phyloP scores from a whole-genome alignment of 2,797 vertebrate genomes.

The Rhynchonycteris naso region DNA sequence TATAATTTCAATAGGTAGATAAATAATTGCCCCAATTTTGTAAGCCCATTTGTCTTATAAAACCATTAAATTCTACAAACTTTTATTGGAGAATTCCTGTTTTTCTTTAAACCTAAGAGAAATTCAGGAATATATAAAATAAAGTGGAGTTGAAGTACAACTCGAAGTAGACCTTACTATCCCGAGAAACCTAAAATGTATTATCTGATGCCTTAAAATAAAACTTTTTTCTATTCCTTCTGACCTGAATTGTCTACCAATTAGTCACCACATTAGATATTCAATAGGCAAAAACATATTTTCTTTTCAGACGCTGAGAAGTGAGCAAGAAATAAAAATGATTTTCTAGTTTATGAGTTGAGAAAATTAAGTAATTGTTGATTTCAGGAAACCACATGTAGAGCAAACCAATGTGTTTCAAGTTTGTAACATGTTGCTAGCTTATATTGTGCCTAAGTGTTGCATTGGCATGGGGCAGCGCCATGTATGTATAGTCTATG shows the following conservation, averaged over 20 bases:
- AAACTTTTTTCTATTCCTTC: not conserved
- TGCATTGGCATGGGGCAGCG: too few species aligned
- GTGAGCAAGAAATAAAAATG: not conserved
- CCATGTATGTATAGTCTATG: too few species aligned
- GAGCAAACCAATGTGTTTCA: too few species aligned
- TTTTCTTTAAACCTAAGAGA: constrained; percentile 5
- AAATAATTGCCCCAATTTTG: not conserved
- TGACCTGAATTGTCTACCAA: not conserved
- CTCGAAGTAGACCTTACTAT: not conserved
- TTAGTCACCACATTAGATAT: not conserved
- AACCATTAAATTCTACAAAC: not conserved
- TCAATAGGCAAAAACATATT: not conserved
- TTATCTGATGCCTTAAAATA: not conserved
- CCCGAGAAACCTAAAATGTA: not conserved
- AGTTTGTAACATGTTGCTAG: too few species aligned
- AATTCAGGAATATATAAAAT: not conserved
- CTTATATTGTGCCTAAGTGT: too few species aligned
- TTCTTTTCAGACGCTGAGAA: not conserved
- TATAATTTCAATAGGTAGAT: not conserved
- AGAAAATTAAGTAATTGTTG: not conserved
- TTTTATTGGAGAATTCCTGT: not conserved
- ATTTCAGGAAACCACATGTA: not conserved
- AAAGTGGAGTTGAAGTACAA: not conserved
- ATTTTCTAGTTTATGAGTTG: not conserved
- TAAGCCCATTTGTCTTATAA: not conserved